These are phyloP conservation scores for Antennarius maculatus DNA, from an alignment of 2,797 vertebrate species.

Conservation along the genomic window DNA sequence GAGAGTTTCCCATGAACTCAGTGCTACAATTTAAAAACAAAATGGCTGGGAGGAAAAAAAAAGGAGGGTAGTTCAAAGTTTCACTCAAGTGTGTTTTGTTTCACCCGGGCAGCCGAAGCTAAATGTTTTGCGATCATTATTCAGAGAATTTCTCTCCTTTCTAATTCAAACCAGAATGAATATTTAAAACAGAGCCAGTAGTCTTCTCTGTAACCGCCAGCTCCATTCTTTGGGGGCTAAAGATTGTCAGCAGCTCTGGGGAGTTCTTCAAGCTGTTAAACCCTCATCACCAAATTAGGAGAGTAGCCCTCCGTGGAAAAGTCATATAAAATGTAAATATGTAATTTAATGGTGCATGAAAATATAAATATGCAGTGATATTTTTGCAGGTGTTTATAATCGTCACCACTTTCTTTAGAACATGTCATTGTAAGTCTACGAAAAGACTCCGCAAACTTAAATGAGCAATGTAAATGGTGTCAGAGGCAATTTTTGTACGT, in stretches of 20 bases:
- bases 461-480: slow-evolving; percentile 48
- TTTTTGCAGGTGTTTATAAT: background rate
- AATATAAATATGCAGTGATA: slow-evolving; percentile 12
- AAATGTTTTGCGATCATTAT: slow-evolving; percentile 81
- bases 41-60: slow-evolving; percentile 33
- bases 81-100: slow-evolving; percentile 76
- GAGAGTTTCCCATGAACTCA: slow-evolving; percentile 82
- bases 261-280: slow-evolving; percentile 72
- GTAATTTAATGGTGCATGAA: slow-evolving; percentile 35
- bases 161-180: slow-evolving; percentile 76
- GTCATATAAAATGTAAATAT: slow-evolving; percentile 49
- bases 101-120: slow-evolving; percentile 68
- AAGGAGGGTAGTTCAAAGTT: slow-evolving; percentile 68
- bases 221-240: slow-evolving; percentile 57
- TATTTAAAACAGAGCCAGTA: slow-evolving; percentile 69
- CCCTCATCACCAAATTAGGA: slow-evolving; percentile 74
- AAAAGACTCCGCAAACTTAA: slow-evolving; percentile 35
- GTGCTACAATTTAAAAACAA: slow-evolving; percentile 72
- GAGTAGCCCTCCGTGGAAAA: slow-evolving; percentile 43
- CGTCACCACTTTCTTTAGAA: slow-evolving; percentile 22
- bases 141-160: slow-evolving; percentile 75
- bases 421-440: slow-evolving; percentile 5
- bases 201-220: slow-evolving; percentile 56
- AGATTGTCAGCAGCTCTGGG: slow-evolving; percentile 73
- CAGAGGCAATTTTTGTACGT: slow-evolving; percentile 28